Conservation (phyloP, 2,113 vertebrate species). For the Pseudorhombus dupliciocellatus region DNA sequence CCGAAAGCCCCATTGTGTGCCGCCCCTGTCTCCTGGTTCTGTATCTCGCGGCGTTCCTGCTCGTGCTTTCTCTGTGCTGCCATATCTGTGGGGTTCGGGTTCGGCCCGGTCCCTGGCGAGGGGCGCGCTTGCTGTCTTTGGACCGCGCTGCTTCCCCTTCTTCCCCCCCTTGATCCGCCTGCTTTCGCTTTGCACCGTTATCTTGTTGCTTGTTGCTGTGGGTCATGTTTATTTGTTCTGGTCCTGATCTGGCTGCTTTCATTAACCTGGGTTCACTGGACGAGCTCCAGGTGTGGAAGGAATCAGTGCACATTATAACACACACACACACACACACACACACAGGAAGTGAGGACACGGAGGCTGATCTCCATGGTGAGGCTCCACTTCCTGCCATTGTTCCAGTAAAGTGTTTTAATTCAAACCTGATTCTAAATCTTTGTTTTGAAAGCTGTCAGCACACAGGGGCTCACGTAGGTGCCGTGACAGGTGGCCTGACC, state of each 20-base stretch:
- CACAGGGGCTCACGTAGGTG: conserved; percentile 34
- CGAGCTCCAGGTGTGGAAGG: conserved; percentile 56
- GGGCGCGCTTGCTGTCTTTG: conserved; percentile 64
- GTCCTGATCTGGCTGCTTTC: conserved; percentile 19
- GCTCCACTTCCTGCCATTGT: conserved; percentile 63
- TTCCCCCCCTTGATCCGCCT: not conserved
- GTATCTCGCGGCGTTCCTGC: conserved; percentile 49
- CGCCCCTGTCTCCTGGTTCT: conserved; percentile 23
- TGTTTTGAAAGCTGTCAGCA: not conserved
- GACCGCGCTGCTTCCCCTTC: conserved; percentile 52
- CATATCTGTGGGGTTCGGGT: conserved; percentile 26
- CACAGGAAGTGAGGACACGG: conserved; percentile 25
- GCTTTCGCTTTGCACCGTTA: conserved; percentile 30
- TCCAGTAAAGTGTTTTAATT: conserved; percentile 25
- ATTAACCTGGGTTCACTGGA: conserved; percentile 29
- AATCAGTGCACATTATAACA: conserved; percentile 21
- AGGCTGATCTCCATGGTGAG: conserved; percentile 26
- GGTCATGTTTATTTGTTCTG: conserved; percentile 58
- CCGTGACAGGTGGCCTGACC: conserved; percentile 43
- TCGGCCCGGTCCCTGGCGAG: conserved; percentile 28
- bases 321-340: conserved; percentile 7
- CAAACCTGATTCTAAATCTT: not conserved
- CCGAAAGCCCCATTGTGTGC: conserved; percentile 45
- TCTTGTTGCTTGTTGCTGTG: conserved; percentile 44
- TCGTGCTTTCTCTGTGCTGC: conserved; percentile 22